Evolutionary conservation across 2,113 vertebrate species (phyloP).

Genomic region (Sisor rabdophorus): DNA sequence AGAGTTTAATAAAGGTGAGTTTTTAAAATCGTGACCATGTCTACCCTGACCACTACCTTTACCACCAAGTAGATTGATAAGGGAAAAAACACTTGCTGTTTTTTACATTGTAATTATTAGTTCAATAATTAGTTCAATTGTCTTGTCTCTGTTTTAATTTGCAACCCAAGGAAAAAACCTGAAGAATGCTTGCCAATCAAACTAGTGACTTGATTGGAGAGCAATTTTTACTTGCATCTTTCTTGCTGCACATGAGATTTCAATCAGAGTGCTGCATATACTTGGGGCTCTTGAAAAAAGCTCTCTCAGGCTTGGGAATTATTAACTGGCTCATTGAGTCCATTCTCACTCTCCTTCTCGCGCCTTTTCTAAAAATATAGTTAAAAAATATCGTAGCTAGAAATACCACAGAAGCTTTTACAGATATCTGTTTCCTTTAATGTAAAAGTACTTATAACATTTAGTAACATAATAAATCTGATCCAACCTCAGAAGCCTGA

Average conservation of each 20-base stretch:
- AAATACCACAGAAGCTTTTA: background rate
- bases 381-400: background rate
- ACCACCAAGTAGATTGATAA: conserved; percentile 10
- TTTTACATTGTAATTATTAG: no score
- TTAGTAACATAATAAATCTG: no score
- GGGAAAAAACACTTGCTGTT: background rate
- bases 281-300: conserved; percentile 34
- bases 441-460: background rate
- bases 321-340: conserved; percentile 47
- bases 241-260: conserved; percentile 29
- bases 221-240: background rate
- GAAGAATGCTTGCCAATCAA: background rate
- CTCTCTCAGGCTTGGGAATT: conserved; percentile 31
- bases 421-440: background rate
- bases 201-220: background rate
- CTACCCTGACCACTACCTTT: conserved; percentile 44
- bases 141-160: conserved; percentile 1
- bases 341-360: conserved; percentile 3
- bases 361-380: conserved; percentile 3
- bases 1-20: conserved; percentile 53
- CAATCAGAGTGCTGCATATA: conserved; percentile 28
- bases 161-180: background rate
- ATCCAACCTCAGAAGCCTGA: conserved; percentile 4
- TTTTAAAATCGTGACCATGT: conserved; percentile 55
- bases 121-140: conserved; percentile 9